Evolutionary conservation across 1,140 invertebrate species (phyloP).

Genomic region (Coptotermes formosanus): DNA sequence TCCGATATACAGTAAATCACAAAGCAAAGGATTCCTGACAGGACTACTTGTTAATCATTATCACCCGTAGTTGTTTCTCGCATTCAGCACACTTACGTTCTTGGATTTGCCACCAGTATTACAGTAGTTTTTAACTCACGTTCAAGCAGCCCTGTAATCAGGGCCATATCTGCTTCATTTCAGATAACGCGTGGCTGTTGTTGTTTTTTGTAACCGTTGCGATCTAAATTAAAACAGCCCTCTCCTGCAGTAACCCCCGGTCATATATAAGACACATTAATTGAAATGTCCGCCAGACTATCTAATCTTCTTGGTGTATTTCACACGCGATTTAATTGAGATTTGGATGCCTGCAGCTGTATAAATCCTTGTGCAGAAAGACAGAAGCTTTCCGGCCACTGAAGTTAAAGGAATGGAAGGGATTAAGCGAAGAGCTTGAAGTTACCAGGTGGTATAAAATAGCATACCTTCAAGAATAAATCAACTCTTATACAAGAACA

Average conservation of each 20-base stretch:
- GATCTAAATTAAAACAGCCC: constrained; percentile 6
- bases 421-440: not conserved
- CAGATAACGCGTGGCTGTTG: constrained; percentile 4
- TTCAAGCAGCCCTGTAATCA: not conserved
- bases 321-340: constrained; percentile 18
- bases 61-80: too few relatives aligned
- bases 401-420: not conserved
- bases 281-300: constrained; percentile 15
- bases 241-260: not conserved
- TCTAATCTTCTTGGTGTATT: constrained; percentile 19
- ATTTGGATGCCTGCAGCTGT: not conserved
- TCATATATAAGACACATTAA: constrained; percentile 17
- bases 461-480: too few relatives aligned
- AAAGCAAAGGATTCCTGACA: too few relatives aligned
- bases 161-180: not conserved
- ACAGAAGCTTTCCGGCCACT: not conserved
- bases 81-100: too few relatives aligned
- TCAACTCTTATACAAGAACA: too few relatives aligned
- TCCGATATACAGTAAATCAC: too few relatives aligned
- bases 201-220: not conserved
- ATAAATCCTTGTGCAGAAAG: not conserved
- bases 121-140: not conserved
- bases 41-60: too few relatives aligned
- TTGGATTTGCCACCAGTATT: too few relatives aligned
- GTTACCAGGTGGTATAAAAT: not conserved